Evolutionary conservation across 2,113 vertebrate species (phyloP), one percentile per base, ranked within the genome.

Genomic region (Callionymus lyra): DNA sequence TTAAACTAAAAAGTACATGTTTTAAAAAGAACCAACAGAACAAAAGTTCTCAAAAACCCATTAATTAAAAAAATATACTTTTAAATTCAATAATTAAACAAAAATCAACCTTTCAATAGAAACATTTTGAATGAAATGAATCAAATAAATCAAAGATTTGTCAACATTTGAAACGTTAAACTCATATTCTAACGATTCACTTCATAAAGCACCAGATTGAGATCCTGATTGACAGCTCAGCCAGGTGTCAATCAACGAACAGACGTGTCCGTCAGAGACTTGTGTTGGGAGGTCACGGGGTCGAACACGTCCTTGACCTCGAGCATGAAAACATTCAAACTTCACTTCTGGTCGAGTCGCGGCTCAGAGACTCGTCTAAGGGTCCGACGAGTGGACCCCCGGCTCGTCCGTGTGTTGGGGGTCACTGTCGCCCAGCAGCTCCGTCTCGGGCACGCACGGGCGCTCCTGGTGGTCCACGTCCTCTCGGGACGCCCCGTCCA

Each of bases 341-440:
- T 83, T 84, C 66, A 74, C 49, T 73, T 68, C 3, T 46, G 35
- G 17, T 53, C 58, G 11, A 54, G 62, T 56, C 37, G 53, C 44
- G 53, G 38, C 47, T 69, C 39, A 49, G 49, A 69, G 40, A 59
- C 51, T 44, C 43, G 50, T 27, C 83, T 82, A 95, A 55, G 90
- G 85, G 65, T 95, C 90, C 12, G 70, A 62, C 39, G 82, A 72
- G 5, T 86, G 83, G 45, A 82, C 72, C 36, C 82, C 87, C 50
- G 81, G 53, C 54, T 91, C 85, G 0, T 89, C 89, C 59, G 83
- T 80, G 46, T 88, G 90, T 59, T 85, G 76, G 11, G 73, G 75
- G 54, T 94, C 94, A 59, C 55, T 88, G 70, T 94, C 90, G 1
- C 90, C 91, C 16, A 95, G 75, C 51, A 97, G 82, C 63, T 96